A percentile compares a stretch with the other conserved stretches of the same genome.
Evolutionary conservation across 2,113 vertebrate species (phyloP).

Genomic region (Diphyllodes magnificus): DNA sequence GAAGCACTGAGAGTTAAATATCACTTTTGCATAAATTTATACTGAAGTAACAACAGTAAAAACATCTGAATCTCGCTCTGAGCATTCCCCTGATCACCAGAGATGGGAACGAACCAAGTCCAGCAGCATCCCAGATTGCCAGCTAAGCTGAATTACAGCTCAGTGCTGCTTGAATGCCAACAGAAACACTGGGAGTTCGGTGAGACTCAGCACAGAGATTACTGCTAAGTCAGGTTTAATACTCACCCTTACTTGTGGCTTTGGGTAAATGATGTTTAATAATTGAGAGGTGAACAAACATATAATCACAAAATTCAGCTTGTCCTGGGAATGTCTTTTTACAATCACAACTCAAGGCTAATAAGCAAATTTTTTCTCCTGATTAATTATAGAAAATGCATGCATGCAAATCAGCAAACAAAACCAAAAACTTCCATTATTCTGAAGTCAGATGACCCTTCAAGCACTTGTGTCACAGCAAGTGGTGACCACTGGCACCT

Average conservation of each 20-base stretch:
- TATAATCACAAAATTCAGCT: not conserved
- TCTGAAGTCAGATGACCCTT: not conserved
- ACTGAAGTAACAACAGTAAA: not conserved
- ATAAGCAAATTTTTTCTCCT: not conserved
- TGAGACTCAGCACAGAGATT: not conserved
- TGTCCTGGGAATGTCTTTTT: not conserved
- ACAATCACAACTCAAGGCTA: not conserved
- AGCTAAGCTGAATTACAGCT: constrained; percentile 8
- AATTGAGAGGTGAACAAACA: not conserved
- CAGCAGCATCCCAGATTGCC: constrained; percentile 5
- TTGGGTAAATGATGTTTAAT: not conserved
- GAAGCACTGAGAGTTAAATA: not conserved
- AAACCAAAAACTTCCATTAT: not conserved
- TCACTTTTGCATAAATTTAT: not conserved
- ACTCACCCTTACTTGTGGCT: not conserved
- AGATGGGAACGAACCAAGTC: not conserved
- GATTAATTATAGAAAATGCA: not conserved
- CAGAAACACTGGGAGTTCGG: not conserved
- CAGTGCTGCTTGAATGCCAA: not conserved
- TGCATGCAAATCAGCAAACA: not conserved
- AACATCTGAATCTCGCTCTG: not conserved
- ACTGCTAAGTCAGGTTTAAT: not conserved
- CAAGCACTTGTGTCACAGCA: not conserved
- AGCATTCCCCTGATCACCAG: not conserved
- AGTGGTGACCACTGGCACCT: not conserved